These are phyloP conservation scores for Rhyacophila brunnea DNA, from an alignment of 1,140 invertebrate genomes.

Conservation along the genomic window DNA sequence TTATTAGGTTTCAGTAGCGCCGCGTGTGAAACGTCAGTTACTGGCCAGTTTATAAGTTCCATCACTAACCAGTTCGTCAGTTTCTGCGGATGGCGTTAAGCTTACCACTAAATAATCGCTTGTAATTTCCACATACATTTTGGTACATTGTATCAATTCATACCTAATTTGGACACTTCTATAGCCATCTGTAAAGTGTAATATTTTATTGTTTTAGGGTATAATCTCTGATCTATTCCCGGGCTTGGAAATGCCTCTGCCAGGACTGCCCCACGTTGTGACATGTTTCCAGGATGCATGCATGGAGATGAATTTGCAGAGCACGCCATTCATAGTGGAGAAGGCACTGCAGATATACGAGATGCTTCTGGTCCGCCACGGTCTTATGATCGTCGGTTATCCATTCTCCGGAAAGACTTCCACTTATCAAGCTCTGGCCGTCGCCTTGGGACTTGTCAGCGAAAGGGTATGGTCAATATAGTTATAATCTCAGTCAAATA, in stretches of 20 bases:
- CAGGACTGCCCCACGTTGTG: conserved; percentile 56
- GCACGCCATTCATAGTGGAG: conserved; percentile 79
- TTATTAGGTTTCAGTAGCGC: too few species aligned
- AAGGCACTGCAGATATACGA: conserved; percentile 86
- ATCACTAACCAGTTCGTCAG: too few species aligned
- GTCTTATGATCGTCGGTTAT: conserved; percentile 85
- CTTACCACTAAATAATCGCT: too few species aligned
- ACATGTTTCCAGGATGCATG: conserved; percentile 65
- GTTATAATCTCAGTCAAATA: too few species aligned
- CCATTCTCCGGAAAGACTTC: conserved; percentile 86
- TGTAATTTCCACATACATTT: too few species aligned
- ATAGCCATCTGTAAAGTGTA: too few species aligned
- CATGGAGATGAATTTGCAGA: conserved; percentile 75
- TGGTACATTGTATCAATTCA: too few species aligned
- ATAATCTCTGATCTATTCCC: conserved; percentile 92
- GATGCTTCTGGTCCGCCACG: conserved; percentile 92
- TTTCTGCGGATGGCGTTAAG: too few species aligned
- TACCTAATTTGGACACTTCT: too few species aligned
- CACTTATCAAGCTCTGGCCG: conserved; percentile 75
- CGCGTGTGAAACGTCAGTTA: too few species aligned
- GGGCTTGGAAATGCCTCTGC: conserved; percentile 74
- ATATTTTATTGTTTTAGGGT: too few species aligned
- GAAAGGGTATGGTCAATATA: conserved; percentile 67
- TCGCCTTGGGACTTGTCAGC: conserved; percentile 75
- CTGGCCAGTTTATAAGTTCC: too few species aligned